Evolutionary conservation across 2,888 invertebrate species (phyloP), one percentile per base, ranked within the genome.

Genomic region (Dugesia japonica): DNA sequence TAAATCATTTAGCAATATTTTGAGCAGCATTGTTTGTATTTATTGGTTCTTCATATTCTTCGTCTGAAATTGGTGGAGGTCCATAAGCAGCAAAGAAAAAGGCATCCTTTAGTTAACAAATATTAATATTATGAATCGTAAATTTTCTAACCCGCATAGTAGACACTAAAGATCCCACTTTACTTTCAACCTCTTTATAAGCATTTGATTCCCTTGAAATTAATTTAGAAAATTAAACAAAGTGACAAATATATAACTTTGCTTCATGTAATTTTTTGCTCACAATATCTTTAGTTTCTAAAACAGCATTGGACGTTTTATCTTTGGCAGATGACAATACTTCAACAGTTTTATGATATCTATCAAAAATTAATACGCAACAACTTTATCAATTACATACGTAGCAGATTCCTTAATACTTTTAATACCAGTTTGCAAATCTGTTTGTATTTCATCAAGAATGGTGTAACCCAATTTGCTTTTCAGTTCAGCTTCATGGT

Each of bases 11-110:
- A 20, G 4, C 56, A 56, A n/a, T 4, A 13, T 56, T 4, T 13
- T 13, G 56, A 13, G 56, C 9, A n/a, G 56, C n/a, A 20, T 4
- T 13, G 7, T 56, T 23, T 13, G 56, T n/a, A 56, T 7, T n/a
- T 9, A 56, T 56, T 56, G 56, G 56, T 56, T 56, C 56, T 56
- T 56, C 56, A 56, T 56, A 56, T 56, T 56, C 56, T 56, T 56
- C 56, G 17, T 56, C 56, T 1, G 56, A 56, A n/a, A 56, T 56
- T n/a, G 56, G 56, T 13, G n/a, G 56, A 9, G 56, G 56, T n/a
- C 56, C 56, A 23, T 56, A 56, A 13, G 56, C 56, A 56, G 56
- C 56, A n/a, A 56, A 56, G n/a, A 56, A 56, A n/a, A 56, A 56
- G 4, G 56, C 56, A 56, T n/a, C 56, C 56, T 56, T 31, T 31